Percentiles rank a stretch among this genome's conserved stretches.
These are phyloP conservation scores for Mus caroli DNA, from an alignment of 2,797 vertebrate species.

Conservation along the genomic window DNA sequence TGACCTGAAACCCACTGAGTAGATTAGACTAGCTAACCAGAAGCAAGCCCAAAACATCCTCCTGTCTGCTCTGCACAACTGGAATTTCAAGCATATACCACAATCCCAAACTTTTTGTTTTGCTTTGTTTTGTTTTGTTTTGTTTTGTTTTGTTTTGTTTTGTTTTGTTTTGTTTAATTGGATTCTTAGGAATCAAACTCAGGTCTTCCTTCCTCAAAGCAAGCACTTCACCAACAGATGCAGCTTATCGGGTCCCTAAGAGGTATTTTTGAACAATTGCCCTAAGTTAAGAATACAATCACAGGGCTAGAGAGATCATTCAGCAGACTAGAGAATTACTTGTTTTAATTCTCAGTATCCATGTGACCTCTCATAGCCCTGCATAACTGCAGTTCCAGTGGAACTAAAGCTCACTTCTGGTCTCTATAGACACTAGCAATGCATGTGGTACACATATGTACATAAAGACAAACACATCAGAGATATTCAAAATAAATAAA, in stretches of 20 bases:
- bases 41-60: not conserved
- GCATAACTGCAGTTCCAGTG: not conserved
- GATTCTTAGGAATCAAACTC: not conserved
- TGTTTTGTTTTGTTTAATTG: not conserved
- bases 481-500: not conserved
- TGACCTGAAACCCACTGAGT: not conserved
- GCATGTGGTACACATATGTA: not conserved
- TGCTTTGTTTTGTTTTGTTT: not conserved
- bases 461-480: not conserved
- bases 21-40: not conserved
- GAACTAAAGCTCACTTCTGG: not conserved
- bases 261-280: slow-evolving; percentile 5
- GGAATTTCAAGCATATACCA: not conserved
- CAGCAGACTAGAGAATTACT: not conserved
- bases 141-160: not conserved
- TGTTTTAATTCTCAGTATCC: not conserved
- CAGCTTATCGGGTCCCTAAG: not conserved
- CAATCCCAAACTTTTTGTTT: not conserved
- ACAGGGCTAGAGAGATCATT: not conserved
- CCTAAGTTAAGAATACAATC: slow-evolving; percentile 10
- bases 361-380: not conserved
- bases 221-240: not conserved
- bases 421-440: not conserved
- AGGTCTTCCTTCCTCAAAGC: not conserved
- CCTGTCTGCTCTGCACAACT: not conserved